phyloP scores from a whole-genome alignment of 2,888 invertebrate species.

The Salticus scenicus region DNA sequence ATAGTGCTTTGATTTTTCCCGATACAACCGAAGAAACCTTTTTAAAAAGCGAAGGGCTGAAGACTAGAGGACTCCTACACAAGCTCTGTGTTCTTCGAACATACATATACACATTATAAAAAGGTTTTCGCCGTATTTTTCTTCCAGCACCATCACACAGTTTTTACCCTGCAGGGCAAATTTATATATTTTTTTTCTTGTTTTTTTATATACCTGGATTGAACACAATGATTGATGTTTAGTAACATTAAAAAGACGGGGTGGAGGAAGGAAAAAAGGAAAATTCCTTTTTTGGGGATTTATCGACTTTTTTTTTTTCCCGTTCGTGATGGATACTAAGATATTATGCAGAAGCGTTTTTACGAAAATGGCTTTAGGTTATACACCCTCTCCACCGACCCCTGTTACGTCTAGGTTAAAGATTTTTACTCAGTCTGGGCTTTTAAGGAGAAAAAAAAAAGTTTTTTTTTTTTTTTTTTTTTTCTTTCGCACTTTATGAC shows the following conservation, averaged over 20 bases:
- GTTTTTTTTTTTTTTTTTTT: too few species aligned
- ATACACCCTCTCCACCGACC: constrained; percentile 12
- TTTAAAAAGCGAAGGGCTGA: constrained; percentile 31
- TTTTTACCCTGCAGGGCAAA: constrained; percentile 55
- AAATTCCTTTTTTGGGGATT: constrained; percentile 58
- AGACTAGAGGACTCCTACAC: not conserved
- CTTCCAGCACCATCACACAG: constrained; percentile 21
- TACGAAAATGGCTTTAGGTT: constrained; percentile 65
- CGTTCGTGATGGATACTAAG: constrained; percentile 53
- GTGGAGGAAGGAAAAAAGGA: constrained; percentile 25
- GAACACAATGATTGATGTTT: constrained; percentile 69
- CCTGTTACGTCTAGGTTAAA: constrained; percentile 51
- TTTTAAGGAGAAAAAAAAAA: not conserved
- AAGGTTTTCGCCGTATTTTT: constrained; percentile 43
- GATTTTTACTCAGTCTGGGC: constrained; percentile 57
- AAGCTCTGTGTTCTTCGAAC: constrained; percentile 3
- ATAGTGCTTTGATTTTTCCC: constrained; percentile 20
- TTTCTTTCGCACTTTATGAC: not conserved
- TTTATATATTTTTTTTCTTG: constrained; percentile 50
- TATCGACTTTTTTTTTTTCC: constrained; percentile 53
- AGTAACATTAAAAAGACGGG: constrained; percentile 67
- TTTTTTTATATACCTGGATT: constrained; percentile 63
- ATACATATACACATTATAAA: constrained; percentile 60
- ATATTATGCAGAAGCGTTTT: constrained; percentile 68
- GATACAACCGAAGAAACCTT: constrained; percentile 57